Conservation (phyloP, 2,888 invertebrate genomes). For the Hydraecia micacea region DNA sequence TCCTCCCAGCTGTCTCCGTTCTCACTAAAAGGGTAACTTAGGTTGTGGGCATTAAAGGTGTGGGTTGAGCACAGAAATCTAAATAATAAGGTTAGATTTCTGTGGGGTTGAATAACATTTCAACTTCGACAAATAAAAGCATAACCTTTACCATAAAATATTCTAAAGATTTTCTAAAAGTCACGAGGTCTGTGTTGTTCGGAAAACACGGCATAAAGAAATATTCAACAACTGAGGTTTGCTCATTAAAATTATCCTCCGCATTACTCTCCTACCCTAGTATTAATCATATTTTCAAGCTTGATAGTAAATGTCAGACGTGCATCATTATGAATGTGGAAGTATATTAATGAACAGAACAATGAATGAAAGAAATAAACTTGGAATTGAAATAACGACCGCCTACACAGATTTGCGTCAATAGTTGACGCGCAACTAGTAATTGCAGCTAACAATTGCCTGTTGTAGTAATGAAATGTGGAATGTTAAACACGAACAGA, state of each 20-base stretch:
- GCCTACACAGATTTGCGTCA: conserved; percentile 65
- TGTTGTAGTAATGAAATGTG: conserved; percentile 19
- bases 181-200: conserved; percentile 40
- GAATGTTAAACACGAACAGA: conserved; percentile 22
- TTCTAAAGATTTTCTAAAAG: conserved; percentile 37
- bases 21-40: conserved; percentile 32
- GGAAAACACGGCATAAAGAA: conserved; percentile 28
- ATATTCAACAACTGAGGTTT: conserved; percentile 35
- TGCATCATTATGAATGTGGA: conserved; percentile 69
- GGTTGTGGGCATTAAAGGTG: conserved; percentile 22
- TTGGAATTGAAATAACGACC: conserved; percentile 64
- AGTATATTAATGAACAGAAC: conserved; percentile 74
- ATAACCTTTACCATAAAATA: conserved; percentile 51
- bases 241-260: conserved; percentile 38
- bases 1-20: conserved; percentile 31
- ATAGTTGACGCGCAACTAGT: conserved; percentile 65
- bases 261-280: conserved; percentile 8
- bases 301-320: conserved; percentile 34
- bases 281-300: conserved; percentile 20
- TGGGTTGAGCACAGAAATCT: conserved; percentile 20
- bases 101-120: conserved; percentile 43
- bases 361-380: conserved; percentile 75
- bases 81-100: no score
- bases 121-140: conserved; percentile 46
- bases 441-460: conserved; percentile 60